These are phyloP conservation scores for Eupeodes corollae DNA, from an alignment of 1,140 invertebrate species.

Conservation along the genomic window DNA sequence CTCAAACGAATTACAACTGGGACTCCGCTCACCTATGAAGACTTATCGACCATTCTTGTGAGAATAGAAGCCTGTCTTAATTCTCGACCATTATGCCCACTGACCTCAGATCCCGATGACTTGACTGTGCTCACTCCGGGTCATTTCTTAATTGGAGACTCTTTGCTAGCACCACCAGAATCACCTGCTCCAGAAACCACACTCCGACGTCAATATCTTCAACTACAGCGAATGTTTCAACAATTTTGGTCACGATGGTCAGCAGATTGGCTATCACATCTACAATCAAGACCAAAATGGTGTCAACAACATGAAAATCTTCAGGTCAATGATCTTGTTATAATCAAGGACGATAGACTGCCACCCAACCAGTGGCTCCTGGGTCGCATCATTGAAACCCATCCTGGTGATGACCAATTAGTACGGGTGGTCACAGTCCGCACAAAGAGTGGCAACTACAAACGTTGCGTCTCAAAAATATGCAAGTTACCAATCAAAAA, in stretches of 20 bases:
- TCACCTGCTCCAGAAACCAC: conserved; percentile 17
- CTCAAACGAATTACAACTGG: conserved; percentile 8
- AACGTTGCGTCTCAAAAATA: no score
- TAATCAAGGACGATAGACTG: conserved; percentile 25
- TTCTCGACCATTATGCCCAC: no score
- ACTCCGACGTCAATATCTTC: conserved; percentile 4
- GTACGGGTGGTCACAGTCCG: conserved; percentile 8
- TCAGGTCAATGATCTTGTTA: conserved; percentile 21
- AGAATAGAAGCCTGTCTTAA: conserved; percentile 20
- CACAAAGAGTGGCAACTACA: background rate
- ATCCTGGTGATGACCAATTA: conserved; percentile 19
- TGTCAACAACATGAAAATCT: conserved; percentile 5
- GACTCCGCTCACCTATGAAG: conserved; percentile 16
- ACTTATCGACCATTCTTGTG: conserved; percentile 14
- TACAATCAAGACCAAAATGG: conserved; percentile 15
- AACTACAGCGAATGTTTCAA: conserved; percentile 4
- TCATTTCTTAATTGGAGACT: conserved; percentile 19
- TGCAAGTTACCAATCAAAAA: no score
- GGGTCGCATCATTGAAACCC: conserved; percentile 18
- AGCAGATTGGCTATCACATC: conserved; percentile 14
- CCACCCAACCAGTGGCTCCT: conserved; percentile 26
- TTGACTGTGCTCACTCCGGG: conserved; percentile 23
- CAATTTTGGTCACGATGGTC: conserved; percentile 19
- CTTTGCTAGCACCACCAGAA: conserved; percentile 3
- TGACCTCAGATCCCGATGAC: conserved; percentile 22